A percentile compares a stretch with the other conserved stretches of the same genome.
Conservation (phyloP, 2,113 vertebrate genomes). For the Silurus asotus region DNA sequence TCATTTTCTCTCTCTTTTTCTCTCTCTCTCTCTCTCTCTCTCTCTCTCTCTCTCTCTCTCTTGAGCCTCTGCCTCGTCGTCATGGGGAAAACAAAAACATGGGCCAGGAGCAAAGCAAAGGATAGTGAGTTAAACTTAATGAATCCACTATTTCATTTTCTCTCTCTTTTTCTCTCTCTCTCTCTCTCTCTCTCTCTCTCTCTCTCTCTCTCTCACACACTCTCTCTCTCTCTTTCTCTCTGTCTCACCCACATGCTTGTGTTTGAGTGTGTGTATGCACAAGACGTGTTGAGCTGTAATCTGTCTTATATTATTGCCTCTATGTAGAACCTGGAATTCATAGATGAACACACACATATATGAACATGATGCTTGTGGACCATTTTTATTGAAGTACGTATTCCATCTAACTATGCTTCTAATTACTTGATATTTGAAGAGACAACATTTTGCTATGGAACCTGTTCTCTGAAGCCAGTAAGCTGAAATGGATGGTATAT, state of each 20-base stretch:
- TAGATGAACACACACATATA: neutral
- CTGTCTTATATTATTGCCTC: neutral
- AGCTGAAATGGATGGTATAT: neutral
- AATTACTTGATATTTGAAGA: neutral
- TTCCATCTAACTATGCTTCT: neutral
- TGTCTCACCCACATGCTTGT: neutral
- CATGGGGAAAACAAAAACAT: slow-evolving; percentile 55
- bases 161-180: slow-evolving; percentile 41
- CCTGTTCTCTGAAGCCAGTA: neutral
- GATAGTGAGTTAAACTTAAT: slow-evolving; percentile 44
- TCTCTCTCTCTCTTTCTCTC: slow-evolving; percentile 28
- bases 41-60: neutral
- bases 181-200: slow-evolving; percentile 15
- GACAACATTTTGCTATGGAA: neutral
- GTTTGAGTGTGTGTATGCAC: neutral
- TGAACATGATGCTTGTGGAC: neutral
- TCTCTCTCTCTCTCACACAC: too few species aligned
- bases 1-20: slow-evolving; percentile 38
- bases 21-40: slow-evolving; percentile 37
- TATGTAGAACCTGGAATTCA: neutral
- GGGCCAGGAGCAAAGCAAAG: slow-evolving; percentile 36
- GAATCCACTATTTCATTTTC: slow-evolving; percentile 38
- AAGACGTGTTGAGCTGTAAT: neutral
- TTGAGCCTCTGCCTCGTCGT: slow-evolving; percentile 37
- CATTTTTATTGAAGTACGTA: neutral